Percentiles rank a stretch among this genome's conserved stretches.
Conservation (phyloP, 2,797 vertebrate genomes). For the Danio kyathit region DNA sequence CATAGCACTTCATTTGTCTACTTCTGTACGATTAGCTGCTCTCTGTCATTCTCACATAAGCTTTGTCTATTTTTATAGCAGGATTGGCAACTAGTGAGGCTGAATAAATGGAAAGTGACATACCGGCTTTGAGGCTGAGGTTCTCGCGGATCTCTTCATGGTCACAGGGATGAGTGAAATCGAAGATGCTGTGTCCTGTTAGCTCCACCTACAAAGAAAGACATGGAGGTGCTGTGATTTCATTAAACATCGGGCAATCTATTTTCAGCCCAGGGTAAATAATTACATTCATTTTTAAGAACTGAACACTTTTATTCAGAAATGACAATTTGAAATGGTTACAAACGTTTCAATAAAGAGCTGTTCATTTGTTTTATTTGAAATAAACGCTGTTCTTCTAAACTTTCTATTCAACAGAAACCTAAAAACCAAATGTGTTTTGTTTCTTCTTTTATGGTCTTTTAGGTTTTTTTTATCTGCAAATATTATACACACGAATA, state of each 20-base stretch:
- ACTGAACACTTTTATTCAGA: not conserved
- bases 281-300: not conserved
- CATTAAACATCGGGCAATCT: not conserved
- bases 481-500: not conserved
- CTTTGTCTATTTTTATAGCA: slow-evolving; percentile 1
- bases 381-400: too few relatives aligned
- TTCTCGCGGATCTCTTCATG: slow-evolving; percentile 98
- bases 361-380: too few relatives aligned
- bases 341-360: not conserved
- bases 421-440: not conserved
- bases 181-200: slow-evolving; percentile 98
- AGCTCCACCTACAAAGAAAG: slow-evolving; percentile 88
- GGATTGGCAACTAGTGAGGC: slow-evolving; percentile 1
- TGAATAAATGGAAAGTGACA: slow-evolving; percentile 2
- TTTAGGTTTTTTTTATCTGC: not conserved
- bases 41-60: not conserved
- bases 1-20: not conserved
- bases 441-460: too few relatives aligned
- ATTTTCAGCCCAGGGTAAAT: not conserved
- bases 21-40: not conserved
- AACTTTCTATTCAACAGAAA: too few relatives aligned
- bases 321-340: not conserved
- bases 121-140: slow-evolving; percentile 87
- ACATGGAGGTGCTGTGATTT: not conserved
- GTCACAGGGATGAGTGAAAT: slow-evolving; percentile 98